Base-by-base conservation (phyloP, 1,140 invertebrate genomes). In the Triops cancriformis region DNA sequence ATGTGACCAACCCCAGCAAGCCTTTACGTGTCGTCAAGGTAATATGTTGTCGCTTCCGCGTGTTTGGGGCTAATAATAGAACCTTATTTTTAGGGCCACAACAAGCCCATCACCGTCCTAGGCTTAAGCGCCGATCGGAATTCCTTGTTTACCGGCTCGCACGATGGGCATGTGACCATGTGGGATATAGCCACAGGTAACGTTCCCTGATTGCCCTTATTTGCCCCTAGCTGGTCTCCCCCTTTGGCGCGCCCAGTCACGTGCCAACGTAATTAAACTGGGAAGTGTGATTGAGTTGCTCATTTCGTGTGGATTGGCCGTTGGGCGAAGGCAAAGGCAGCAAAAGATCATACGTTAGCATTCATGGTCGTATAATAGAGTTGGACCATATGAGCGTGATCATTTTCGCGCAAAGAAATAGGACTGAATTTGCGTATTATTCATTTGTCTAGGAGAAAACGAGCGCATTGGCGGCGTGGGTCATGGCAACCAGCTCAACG, bases 91-190 rank as follows among this genome's bases (percentile, higher is more conserved):
- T 83, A 93, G 90, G 98, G 94, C 9, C 98, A 99, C 85, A 99
- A 98, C 83, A 98, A 98, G 84, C 95, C 97, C 9, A 98, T 99
- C 77, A 99, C 96, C 72, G 91, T 95, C n/a, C 86, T 99, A 82
- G 89, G 91, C 1, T 84, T 95, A 11, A 91, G 89, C 82, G 88
- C 90, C 73, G 92, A 97, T 83, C 88, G 90, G 79, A 87, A 87
- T 76, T 90, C 87, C 73, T 90, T 98, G 75, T 98, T 93, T 83
- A 98, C 97, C 0, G 96, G 94, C 6, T 96, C 94, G 81, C 94
- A 96, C 81, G 96, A 98, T 84, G 97, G 96, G 18, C 89, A 90
- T 78, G 91, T 99, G 14, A 96, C 94, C 10, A 88, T 88, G 73
- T 99, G 97, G 97, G 90, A 96, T 82, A 89, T 90, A 1, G 86